A percentile compares a stretch with the other conserved stretches of the same genome.
phyloP scores from a whole-genome alignment of 2,888 invertebrate species.

The Aproaerema taeniolella region DNA sequence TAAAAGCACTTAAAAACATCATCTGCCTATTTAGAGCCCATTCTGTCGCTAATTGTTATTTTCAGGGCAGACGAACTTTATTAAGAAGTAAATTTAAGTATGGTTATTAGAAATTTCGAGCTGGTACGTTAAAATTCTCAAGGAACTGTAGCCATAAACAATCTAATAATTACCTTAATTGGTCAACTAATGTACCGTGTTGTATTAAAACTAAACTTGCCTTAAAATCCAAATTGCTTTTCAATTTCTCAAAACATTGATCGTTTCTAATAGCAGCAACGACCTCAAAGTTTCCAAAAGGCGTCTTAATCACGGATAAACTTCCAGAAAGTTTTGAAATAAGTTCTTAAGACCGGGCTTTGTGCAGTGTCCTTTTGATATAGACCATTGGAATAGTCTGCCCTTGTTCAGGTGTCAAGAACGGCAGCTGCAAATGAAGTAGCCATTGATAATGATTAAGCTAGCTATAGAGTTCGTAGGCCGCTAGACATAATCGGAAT shows the following conservation, averaged over 20 bases:
- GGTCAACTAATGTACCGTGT: no score
- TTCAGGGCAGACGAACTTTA: slow-evolving; percentile 42
- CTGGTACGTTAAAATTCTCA: no score
- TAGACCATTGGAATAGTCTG: slow-evolving; percentile 6
- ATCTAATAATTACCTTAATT: no score
- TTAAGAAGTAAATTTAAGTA: slow-evolving; percentile 33
- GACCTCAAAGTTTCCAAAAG: slow-evolving; percentile 26
- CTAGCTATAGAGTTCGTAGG: slow-evolving; percentile 14
- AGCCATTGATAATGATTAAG: slow-evolving; percentile 24
- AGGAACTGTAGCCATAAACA: no score
- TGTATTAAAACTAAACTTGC: no score
- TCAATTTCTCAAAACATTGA: not conserved
- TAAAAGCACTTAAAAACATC: slow-evolving; percentile 58
- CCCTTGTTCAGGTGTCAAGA: slow-evolving; percentile 29
- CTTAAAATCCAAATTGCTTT: not conserved
- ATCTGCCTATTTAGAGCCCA: slow-evolving; percentile 53
- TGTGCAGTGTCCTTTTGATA: slow-evolving; percentile 29
- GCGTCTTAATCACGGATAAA: slow-evolving; percentile 28
- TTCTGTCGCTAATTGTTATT: slow-evolving; percentile 54
- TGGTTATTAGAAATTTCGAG: no score
- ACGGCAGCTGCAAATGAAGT: slow-evolving; percentile 33
- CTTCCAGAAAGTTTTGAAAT: slow-evolving; percentile 27
- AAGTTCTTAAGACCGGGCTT: slow-evolving; percentile 27
- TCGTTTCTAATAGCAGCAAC: slow-evolving; percentile 23
- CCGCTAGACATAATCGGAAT: slow-evolving; percentile 12